A percentile compares a stretch with the other conserved stretches of the same genome.
Conservation (phyloP, 2,888 invertebrate species). For the Physocephala rufipes region DNA sequence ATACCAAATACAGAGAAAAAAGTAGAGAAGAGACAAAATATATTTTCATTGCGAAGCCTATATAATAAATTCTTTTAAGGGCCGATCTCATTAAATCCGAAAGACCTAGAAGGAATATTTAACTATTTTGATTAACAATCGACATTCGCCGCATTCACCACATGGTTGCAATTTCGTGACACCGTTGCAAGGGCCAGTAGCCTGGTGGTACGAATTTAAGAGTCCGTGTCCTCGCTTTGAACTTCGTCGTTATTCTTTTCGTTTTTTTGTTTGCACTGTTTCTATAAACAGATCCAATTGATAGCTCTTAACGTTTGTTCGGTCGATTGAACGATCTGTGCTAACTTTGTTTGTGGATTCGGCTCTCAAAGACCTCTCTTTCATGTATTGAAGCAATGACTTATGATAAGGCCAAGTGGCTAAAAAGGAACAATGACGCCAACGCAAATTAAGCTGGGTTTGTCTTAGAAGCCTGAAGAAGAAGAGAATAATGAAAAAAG, state of each 20-base stretch:
- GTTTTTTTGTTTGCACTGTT: too few relatives aligned
- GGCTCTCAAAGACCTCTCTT: not conserved
- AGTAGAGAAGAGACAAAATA: not conserved
- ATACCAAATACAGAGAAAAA: too few relatives aligned
- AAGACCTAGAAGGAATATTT: constrained; percentile 20
- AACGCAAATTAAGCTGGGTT: constrained; percentile 29
- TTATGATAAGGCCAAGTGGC: not conserved
- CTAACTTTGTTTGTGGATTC: not conserved
- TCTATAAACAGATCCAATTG: too few relatives aligned
- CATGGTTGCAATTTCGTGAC: not conserved
- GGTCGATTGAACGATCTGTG: too few relatives aligned
- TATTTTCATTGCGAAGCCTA: constrained; percentile 26
- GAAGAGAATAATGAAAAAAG: not conserved
- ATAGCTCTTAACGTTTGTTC: not conserved
- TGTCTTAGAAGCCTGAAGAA: constrained; percentile 10
- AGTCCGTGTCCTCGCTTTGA: too few relatives aligned
- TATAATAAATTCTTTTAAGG: constrained; percentile 31
- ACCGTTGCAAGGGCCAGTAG: not conserved
- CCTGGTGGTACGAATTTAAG: not conserved
- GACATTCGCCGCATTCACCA: not conserved
- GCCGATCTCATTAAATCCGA: constrained; percentile 26
- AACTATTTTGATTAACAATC: constrained; percentile 37
- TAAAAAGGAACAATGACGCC: constrained; percentile 34
- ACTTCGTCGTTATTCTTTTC: too few relatives aligned
- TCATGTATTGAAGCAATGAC: not conserved